Percentiles rank a stretch among this genome's conserved stretches.
Conservation (phyloP, 2,113 vertebrate genomes). For the Psephotus haematonotus region DNA sequence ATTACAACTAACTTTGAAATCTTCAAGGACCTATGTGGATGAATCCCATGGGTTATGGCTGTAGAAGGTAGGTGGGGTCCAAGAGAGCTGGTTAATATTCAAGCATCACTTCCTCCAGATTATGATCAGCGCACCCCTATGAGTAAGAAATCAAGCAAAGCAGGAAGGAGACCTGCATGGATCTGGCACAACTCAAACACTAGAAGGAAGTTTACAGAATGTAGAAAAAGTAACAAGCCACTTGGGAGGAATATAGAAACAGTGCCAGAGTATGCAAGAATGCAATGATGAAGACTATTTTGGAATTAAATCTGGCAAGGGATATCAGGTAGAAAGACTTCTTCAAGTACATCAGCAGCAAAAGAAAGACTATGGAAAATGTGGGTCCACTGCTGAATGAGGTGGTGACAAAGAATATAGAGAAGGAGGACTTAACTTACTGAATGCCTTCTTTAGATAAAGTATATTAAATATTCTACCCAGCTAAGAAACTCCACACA, state of each 20-base stretch:
- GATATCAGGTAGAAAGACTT: neutral
- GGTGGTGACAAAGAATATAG: neutral
- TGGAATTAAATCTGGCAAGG: neutral
- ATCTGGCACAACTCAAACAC: neutral
- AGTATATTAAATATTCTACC: neutral
- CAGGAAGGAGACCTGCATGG: neutral
- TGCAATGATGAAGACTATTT: neutral
- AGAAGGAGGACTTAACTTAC: neutral
- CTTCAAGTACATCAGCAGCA: neutral
- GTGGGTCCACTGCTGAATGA: neutral
- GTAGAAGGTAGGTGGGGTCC: neutral
- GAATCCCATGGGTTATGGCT: neutral
- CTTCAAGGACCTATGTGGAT: neutral
- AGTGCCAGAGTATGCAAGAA: neutral
- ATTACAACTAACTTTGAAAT: neutral
- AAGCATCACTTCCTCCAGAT: neutral
- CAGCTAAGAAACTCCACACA: neutral
- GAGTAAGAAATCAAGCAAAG: neutral
- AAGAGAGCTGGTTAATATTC: neutral
- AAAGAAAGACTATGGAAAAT: neutral
- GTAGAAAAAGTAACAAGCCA: neutral
- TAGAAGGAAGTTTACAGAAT: neutral
- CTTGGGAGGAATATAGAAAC: neutral
- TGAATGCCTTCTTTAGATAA: neutral
- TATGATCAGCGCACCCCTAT: neutral